Evolutionary conservation across 2,113 vertebrate genomes (phyloP).

Genomic region (Vicugna pacos): DNA sequence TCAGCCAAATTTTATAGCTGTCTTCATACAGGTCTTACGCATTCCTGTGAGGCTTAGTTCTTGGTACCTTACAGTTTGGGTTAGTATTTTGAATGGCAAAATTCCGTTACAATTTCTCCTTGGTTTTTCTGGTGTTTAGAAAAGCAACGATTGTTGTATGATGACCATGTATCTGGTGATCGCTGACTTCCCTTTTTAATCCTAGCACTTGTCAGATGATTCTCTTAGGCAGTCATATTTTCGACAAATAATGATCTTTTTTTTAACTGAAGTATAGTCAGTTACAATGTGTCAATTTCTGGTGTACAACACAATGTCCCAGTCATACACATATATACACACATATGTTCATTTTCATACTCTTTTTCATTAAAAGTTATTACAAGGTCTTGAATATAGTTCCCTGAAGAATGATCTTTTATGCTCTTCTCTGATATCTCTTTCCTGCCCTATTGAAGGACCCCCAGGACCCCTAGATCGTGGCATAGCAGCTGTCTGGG

Average conservation of each 20-base stretch:
- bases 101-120: background rate
- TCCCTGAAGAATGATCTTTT: background rate
- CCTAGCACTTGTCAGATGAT: background rate
- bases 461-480: background rate
- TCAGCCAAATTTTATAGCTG: background rate
- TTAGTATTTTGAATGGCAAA: background rate
- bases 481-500: fast-evolving
- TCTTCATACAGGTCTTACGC: background rate
- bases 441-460: background rate
- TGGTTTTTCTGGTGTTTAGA: background rate
- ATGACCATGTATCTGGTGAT: background rate
- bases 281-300: too few species aligned
- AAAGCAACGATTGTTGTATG: background rate
- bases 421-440: background rate
- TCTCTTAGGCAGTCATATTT: slow-evolving; percentile 8
- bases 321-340: too few species aligned
- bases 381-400: too few species aligned
- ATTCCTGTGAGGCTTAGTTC: background rate
- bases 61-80: background rate
- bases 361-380: too few species aligned
- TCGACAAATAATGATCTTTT: background rate
- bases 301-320: too few species aligned
- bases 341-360: too few species aligned
- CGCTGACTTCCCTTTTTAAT: background rate
- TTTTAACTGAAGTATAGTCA: too few species aligned